A percentile compares a stretch with the other conserved stretches of the same genome.
Evolutionary conservation across 2,888 invertebrate genomes (phyloP).

Genomic region (Sminthurides aquaticus): DNA sequence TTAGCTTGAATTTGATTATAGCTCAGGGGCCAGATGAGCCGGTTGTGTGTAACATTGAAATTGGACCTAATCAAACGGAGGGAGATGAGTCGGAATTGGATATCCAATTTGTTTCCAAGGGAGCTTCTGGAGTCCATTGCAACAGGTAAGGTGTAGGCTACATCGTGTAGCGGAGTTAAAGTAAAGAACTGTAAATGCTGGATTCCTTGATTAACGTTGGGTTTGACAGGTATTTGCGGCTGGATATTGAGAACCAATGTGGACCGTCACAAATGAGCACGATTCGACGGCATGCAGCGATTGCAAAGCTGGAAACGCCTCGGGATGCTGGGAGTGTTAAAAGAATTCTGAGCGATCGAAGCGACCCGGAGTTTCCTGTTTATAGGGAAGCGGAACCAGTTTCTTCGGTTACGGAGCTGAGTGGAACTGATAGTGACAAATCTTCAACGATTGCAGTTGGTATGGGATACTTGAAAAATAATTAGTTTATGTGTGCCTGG

Average conservation of each 20-base stretch:
- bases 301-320: not conserved
- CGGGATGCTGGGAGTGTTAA: not conserved
- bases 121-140: conserved; percentile 1
- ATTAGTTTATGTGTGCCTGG: not conserved
- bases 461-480: not conserved
- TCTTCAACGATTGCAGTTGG: conserved; percentile 2
- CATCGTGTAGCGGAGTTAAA: not conserved
- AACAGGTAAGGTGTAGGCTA: conserved; percentile 3
- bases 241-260: not conserved
- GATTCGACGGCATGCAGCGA: not conserved
- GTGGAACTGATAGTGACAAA: not conserved
- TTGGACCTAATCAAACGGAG: conserved; percentile 1
- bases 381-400: not conserved
- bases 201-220: not conserved
- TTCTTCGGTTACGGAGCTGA: not conserved
- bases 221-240: not conserved
- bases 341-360: conserved; percentile 9
- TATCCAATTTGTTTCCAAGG: not conserved
- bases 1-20: conserved; percentile 76
- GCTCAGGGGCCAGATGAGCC: not conserved
- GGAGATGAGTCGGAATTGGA: not conserved
- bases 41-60: conserved; percentile 7
- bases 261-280: not conserved
- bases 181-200: not conserved
- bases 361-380: conserved; percentile 3